phyloP scores from a whole-genome alignment of 2,797 vertebrate species.

The Acanthurus leucopareius region DNA sequence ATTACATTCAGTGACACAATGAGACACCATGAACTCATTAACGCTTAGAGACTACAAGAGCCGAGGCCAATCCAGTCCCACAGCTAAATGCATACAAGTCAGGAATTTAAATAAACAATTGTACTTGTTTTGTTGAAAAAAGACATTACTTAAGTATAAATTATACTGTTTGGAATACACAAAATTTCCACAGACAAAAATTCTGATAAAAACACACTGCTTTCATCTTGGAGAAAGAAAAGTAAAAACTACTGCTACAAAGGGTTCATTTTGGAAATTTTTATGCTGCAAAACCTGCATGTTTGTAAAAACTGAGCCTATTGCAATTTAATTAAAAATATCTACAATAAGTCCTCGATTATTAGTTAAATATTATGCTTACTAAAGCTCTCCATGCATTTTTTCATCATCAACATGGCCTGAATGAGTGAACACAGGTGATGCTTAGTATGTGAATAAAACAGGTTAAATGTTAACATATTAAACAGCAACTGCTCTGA shows the following conservation, averaged over 20 bases:
- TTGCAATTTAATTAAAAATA: neutral
- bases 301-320: neutral
- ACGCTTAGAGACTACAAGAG: constrained; percentile 12
- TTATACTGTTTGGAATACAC: neutral
- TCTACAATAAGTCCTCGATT: neutral
- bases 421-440: neutral
- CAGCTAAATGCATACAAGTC: neutral
- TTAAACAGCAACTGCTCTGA: too few relatives aligned
- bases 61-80: neutral
- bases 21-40: constrained; percentile 31
- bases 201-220: neutral
- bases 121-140: neutral
- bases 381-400: neutral
- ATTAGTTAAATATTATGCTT: neutral
- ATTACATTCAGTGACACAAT: constrained; percentile 34
- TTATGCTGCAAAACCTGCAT: neutral
- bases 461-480: too few relatives aligned
- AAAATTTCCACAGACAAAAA: neutral
- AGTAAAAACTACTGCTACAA: too few relatives aligned
- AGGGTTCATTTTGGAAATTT: neutral
- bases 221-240: neutral
- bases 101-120: neutral
- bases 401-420: neutral
- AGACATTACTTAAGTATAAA: neutral
- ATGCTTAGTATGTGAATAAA: neutral